These are phyloP conservation scores for Litocranius walleri DNA, from an alignment of 2,113 vertebrate genomes.

Conservation along the genomic window DNA sequence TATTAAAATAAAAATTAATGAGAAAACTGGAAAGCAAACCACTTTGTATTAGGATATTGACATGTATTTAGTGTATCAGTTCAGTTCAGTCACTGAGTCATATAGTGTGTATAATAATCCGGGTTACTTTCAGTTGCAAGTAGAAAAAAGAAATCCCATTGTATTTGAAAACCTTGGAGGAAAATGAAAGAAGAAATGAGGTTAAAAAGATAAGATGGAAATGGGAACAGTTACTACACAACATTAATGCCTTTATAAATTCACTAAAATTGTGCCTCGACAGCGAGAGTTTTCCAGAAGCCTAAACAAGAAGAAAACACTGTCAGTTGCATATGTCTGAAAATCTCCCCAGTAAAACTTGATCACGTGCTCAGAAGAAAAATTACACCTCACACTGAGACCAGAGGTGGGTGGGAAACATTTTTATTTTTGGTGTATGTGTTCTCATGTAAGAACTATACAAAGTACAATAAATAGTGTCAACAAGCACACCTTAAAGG, in stretches of 20 bases:
- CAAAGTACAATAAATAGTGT: not conserved
- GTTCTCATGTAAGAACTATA: not conserved
- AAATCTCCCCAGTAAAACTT: not conserved
- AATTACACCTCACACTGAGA: not conserved
- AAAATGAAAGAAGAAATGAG: not conserved
- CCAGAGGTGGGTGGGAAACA: not conserved
- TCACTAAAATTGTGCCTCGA: not conserved
- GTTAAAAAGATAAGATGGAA: not conserved
- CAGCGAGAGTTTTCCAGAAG: not conserved
- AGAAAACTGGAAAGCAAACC: not conserved
- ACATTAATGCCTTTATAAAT: not conserved
- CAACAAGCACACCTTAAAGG: not conserved
- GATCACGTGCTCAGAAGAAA: not conserved
- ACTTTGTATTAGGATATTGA: not conserved
- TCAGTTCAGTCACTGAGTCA: too few relatives aligned
- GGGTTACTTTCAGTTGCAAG: not conserved
- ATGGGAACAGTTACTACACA: not conserved
- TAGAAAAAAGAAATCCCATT: not conserved
- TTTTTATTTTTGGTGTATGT: not conserved
- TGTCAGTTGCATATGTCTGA: not conserved
- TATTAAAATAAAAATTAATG: conserved; percentile 16
- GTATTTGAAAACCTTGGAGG: not conserved
- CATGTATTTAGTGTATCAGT: not conserved
- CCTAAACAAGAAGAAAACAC: not conserved
- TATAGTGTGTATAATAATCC: not conserved